A percentile compares a stretch with the other conserved stretches of the same genome.
phyloP scores from a whole-genome alignment of 2,113 vertebrate species.

The Dolichotis patagonum region DNA sequence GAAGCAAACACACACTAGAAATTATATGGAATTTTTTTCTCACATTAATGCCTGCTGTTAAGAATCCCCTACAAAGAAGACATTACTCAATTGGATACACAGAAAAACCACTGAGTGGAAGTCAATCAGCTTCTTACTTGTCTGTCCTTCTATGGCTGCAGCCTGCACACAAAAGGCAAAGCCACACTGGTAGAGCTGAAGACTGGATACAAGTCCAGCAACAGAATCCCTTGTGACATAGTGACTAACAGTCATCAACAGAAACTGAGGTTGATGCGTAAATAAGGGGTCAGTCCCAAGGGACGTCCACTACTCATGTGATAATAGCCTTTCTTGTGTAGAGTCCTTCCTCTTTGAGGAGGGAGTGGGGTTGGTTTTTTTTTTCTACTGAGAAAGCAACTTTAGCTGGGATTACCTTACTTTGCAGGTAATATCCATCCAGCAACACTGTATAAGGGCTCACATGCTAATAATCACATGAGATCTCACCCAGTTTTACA shows the following conservation, averaged over 20 bases:
- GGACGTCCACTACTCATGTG: not conserved
- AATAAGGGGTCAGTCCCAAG: not conserved
- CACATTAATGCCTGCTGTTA: too few relatives aligned
- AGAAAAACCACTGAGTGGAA: not conserved
- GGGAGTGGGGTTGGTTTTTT: not conserved
- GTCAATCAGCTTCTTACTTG: not conserved
- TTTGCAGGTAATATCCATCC: not conserved
- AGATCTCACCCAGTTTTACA: not conserved
- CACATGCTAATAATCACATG: too few relatives aligned
- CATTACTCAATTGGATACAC: rapidly evolving
- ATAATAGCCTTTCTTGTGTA: not conserved
- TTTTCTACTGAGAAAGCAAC: not conserved
- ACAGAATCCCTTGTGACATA: too few relatives aligned
- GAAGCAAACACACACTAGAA: not conserved
- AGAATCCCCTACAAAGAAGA: not conserved
- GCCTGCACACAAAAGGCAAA: not conserved
- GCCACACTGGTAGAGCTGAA: not conserved
- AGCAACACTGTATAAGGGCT: not conserved
- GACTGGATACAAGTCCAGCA: not conserved
- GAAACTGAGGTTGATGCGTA: too few relatives aligned
- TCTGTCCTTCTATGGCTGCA: not conserved
- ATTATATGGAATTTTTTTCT: not conserved
- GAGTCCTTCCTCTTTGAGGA: not conserved
- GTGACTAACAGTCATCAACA: not conserved
- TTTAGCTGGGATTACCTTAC: not conserved